These are phyloP conservation scores for Pachliopta kotzebuea DNA, from an alignment of 2,888 invertebrate genomes.

Conservation along the genomic window DNA sequence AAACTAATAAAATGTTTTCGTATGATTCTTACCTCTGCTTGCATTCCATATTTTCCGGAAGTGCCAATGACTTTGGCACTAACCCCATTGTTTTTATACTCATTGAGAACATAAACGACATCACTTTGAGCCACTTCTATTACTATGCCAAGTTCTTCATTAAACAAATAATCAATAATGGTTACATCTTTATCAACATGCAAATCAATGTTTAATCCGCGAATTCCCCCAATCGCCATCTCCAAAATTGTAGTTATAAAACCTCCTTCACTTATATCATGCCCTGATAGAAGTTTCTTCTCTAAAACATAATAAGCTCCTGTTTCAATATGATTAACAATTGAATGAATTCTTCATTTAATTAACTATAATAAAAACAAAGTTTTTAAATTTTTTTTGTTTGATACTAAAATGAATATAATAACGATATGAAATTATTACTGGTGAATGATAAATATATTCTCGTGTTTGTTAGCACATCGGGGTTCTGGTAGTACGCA, in stretches of 20 bases:
- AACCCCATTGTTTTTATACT: conserved; percentile 82
- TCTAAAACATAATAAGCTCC: conserved; percentile 61
- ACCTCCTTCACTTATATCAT: conserved; percentile 98
- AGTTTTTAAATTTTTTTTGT: too few species aligned
- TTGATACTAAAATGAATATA: too few species aligned
- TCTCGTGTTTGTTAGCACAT: too few species aligned
- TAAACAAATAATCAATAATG: conserved; percentile 86
- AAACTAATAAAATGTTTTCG: too few species aligned
- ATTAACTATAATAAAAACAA: too few species aligned
- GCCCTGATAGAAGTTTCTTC: conserved; percentile 88
- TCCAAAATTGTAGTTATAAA: conserved; percentile 93
- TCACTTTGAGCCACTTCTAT: conserved; percentile 84
- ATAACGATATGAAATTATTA: too few species aligned
- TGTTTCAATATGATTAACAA: too few species aligned
- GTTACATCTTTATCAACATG: conserved; percentile 63
- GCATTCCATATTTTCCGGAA: conserved; percentile 84
- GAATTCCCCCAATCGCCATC: conserved; percentile 97
- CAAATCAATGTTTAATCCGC: conserved; percentile 86
- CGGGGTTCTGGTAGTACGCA: too few species aligned
- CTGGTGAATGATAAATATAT: too few species aligned
- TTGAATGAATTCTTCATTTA: too few species aligned
- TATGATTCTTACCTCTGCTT: conserved; percentile 72
- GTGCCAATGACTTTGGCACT: conserved; percentile 85
- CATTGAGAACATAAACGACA: conserved; percentile 78
- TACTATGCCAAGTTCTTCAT: conserved; percentile 93